Conservation (phyloP, 2,113 vertebrate genomes). For the Zootoca vivipara region DNA sequence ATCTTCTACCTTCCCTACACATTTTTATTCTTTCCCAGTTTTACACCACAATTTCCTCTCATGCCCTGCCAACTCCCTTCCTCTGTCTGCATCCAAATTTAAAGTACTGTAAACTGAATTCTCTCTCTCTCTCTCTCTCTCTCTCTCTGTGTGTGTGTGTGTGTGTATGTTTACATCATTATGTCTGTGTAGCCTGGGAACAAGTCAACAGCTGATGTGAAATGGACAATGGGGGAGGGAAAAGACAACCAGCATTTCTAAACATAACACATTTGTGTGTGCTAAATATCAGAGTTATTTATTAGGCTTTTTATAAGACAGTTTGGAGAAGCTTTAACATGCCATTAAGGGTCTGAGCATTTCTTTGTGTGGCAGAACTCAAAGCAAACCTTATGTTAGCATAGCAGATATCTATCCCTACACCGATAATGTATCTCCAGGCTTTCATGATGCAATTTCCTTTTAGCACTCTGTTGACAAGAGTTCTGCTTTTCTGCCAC, state of each 20-base stretch:
- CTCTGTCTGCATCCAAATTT: neutral
- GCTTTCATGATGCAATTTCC: neutral
- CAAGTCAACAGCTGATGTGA: neutral
- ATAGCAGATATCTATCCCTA: neutral
- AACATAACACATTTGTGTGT: neutral
- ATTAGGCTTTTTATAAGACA: neutral
- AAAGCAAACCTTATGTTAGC: neutral
- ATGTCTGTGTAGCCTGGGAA: neutral
- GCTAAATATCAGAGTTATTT: neutral
- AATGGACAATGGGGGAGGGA: neutral
- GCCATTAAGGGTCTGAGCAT: neutral
- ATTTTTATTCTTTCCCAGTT: slow-evolving; percentile 16
- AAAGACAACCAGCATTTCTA: neutral
- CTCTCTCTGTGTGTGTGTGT: neutral
- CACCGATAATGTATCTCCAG: neutral
- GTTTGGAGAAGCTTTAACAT: neutral
- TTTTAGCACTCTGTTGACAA: neutral
- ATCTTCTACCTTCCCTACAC: neutral
- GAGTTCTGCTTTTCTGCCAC: slow-evolving; percentile 2
- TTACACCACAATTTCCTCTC: slow-evolving; percentile 12
- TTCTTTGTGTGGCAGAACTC: neutral
- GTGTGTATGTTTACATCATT: neutral
- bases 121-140: too few relatives aligned
- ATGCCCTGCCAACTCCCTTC: slow-evolving; percentile 15
- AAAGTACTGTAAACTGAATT: neutral